phyloP scores from a whole-genome alignment of 2,113 vertebrate species.

The Xiphophorus maculatus region DNA sequence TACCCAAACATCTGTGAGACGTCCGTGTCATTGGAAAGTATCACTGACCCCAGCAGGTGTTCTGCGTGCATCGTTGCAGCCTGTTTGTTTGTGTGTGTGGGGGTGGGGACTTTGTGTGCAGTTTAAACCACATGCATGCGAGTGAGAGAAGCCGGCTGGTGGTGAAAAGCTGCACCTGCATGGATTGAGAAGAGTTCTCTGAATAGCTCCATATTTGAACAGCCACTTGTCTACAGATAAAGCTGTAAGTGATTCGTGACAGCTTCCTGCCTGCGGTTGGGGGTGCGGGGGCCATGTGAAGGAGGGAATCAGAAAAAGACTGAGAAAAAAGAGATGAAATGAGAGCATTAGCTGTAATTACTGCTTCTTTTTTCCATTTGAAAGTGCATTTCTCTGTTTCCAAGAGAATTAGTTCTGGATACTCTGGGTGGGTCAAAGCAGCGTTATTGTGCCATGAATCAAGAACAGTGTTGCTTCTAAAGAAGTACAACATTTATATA shows the following conservation, averaged over 20 bases:
- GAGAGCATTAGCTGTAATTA: constrained; percentile 67
- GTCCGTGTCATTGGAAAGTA: constrained; percentile 38
- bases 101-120: constrained; percentile 23
- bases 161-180: constrained; percentile 72
- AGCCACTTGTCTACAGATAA: constrained; percentile 65
- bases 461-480: neutral
- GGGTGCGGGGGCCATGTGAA: neutral
- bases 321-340: constrained; percentile 46
- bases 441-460: constrained; percentile 1
- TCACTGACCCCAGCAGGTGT: constrained; percentile 63
- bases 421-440: constrained; percentile 26
- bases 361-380: constrained; percentile 45
- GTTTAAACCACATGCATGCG: constrained; percentile 18
- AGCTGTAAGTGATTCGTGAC: constrained; percentile 65
- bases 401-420: constrained; percentile 34
- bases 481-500: neutral
- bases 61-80: constrained; percentile 15
- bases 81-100: constrained; percentile 7
- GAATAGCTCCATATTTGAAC: constrained; percentile 70
- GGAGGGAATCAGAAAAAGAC: constrained; percentile 11
- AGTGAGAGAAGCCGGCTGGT: constrained; percentile 4
- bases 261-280: constrained; percentile 61
- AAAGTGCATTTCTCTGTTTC: constrained; percentile 40
- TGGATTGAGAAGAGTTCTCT: constrained; percentile 61
- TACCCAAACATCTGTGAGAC: constrained; percentile 61